phyloP scores from a whole-genome alignment of 2,888 invertebrate species.

The Pristionchus mayeri region DNA sequence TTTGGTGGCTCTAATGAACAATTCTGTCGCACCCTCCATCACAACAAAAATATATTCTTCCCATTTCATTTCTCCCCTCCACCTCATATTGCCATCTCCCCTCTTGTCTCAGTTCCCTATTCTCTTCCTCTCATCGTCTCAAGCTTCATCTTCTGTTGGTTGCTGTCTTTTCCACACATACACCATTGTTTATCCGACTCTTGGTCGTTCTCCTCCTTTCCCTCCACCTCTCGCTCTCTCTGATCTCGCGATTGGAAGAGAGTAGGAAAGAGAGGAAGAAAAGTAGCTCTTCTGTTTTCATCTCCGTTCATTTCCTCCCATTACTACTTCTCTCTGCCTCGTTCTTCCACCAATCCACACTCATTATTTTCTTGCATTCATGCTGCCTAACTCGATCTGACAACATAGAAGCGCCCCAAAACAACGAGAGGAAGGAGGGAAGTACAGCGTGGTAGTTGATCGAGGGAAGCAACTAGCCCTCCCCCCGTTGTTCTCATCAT shows the following conservation, averaged over 20 bases:
- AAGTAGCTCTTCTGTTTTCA: not conserved
- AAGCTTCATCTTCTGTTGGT: slow-evolving; percentile 27
- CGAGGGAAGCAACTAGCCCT: not conserved
- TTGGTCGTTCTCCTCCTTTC: not conserved
- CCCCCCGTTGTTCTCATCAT: slow-evolving; percentile 7
- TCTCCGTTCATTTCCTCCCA: not conserved
- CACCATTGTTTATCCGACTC: slow-evolving; percentile 33
- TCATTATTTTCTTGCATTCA: not conserved
- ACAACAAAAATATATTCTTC: no score
- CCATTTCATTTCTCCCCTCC: not conserved
- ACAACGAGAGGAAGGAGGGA: not conserved
- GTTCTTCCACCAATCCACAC: not conserved
- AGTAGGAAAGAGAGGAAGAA: not conserved
- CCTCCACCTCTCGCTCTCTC: not conserved
- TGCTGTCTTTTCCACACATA: slow-evolving; percentile 9
- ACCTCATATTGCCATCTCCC: not conserved
- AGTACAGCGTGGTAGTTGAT: not conserved
- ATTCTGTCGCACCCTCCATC: no score
- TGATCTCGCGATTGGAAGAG: not conserved
- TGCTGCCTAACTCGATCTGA: not conserved
- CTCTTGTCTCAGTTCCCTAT: not conserved
- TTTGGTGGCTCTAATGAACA: no score
- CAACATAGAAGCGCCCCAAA: not conserved
- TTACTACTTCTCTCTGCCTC: slow-evolving; percentile 18
- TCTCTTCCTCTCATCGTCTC: not conserved